Percentiles rank a stretch among this genome's conserved stretches.
These are phyloP conservation scores for Anniella stebbinsi DNA, from an alignment of 2,797 vertebrate genomes.

Conservation along the genomic window DNA sequence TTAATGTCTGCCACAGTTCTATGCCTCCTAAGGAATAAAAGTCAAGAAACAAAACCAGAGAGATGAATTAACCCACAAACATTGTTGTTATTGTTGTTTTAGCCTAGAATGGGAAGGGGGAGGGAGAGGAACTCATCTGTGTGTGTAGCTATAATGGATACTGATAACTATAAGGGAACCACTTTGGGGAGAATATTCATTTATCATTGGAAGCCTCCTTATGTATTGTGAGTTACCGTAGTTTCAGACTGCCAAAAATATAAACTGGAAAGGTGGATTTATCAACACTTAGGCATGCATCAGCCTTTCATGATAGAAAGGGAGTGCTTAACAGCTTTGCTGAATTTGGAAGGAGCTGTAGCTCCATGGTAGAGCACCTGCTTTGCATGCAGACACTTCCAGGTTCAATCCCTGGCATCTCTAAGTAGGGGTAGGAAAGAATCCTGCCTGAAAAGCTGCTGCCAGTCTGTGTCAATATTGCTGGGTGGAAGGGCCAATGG, in stretches of 20 bases:
- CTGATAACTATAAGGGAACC: not conserved
- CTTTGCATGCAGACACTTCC: too few species aligned
- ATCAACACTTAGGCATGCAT: not conserved
- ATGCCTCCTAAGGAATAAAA: constrained; percentile 34
- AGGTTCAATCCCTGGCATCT: too few species aligned
- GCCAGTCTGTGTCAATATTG: too few species aligned
- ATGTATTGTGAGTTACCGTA: not conserved
- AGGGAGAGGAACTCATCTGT: not conserved
- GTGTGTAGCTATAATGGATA: not conserved
- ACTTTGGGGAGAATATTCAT: not conserved
- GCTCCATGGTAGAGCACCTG: too few species aligned
- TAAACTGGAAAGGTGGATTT: not conserved
- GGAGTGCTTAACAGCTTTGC: not conserved
- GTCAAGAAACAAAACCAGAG: constrained; percentile 3
- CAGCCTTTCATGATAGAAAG: not conserved
- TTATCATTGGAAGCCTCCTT: not conserved
- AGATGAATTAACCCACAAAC: constrained; percentile 22
- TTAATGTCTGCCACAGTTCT: constrained; percentile 29
- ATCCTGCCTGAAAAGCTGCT: too few species aligned
- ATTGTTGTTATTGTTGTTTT: too few species aligned
- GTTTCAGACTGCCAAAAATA: not conserved
- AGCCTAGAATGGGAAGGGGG: not conserved
- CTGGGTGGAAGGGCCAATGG: too few species aligned
- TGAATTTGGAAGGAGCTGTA: not conserved
- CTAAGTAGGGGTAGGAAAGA: too few species aligned